These are phyloP conservation scores for Brachionus angularis DNA, from an alignment of 1,140 invertebrate genomes.

Conservation along the genomic window DNA sequence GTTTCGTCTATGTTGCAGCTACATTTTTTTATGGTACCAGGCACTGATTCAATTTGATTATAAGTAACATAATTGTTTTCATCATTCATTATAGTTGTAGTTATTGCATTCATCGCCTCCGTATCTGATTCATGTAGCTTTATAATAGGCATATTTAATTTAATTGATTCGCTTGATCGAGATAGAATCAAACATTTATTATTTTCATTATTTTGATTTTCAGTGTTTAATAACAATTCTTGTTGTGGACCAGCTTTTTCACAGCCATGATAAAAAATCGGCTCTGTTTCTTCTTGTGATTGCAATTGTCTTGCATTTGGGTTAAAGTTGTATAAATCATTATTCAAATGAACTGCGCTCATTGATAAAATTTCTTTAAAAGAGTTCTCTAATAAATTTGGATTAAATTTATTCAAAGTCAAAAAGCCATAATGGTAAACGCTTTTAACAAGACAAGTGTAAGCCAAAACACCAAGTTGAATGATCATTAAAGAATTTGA, in stretches of 20 bases:
- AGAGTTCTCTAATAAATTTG: not conserved
- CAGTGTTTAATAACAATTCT: not conserved
- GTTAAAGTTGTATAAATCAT: not conserved
- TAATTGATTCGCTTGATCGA: not conserved
- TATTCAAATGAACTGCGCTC: not conserved
- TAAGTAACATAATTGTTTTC: constrained; percentile 29
- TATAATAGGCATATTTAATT: not conserved
- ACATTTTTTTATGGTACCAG: not conserved
- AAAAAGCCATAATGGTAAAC: constrained; percentile 28
- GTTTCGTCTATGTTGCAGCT: constrained; percentile 15
- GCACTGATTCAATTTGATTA: constrained; percentile 22
- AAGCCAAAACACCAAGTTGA: constrained; percentile 37
- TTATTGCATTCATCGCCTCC: constrained; percentile 36
- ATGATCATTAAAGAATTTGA: constrained; percentile 41
- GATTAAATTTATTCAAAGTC: constrained; percentile 1
- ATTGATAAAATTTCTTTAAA: constrained; percentile 9
- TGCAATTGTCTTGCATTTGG: not conserved
- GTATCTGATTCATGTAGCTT: constrained; percentile 3
- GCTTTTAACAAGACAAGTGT: constrained; percentile 30
- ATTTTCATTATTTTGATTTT: not conserved
- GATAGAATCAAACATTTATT: not conserved
- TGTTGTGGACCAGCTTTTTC: not conserved
- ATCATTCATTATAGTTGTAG: constrained; percentile 21
- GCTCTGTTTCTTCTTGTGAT: not conserved
- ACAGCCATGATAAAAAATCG: not conserved